Conservation (phyloP, 2,113 vertebrate genomes). For the Neotoma lepida region DNA sequence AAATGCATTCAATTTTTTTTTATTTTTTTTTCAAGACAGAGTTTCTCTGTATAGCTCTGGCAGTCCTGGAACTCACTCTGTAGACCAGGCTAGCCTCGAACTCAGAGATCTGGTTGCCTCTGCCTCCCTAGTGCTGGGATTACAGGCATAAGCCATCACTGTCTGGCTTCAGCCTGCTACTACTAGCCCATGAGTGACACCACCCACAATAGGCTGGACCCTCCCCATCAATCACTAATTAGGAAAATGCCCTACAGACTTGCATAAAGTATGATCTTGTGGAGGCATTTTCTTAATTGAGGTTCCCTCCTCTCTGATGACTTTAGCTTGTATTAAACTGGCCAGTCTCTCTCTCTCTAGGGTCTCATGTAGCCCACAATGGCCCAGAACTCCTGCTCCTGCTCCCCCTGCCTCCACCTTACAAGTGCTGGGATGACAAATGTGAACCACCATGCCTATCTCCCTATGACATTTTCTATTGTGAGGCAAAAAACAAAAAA, state of each 20-base stretch:
- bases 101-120: not conserved
- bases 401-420: not conserved
- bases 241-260: not conserved
- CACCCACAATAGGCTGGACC: not conserved
- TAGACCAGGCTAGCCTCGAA: not conserved
- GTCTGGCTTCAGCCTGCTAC: not conserved
- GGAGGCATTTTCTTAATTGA: not conserved
- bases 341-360: not conserved
- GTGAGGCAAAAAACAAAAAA: constrained; percentile 25
- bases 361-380: not conserved
- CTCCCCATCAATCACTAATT: not conserved
- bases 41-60: not conserved
- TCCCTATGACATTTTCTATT: constrained; percentile 9
- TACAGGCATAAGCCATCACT: not conserved
- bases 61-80: not conserved
- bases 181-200: not conserved
- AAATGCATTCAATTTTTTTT: too few species aligned
- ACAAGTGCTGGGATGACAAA: not conserved
- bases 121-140: not conserved
- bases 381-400: not conserved
- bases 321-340: not conserved
- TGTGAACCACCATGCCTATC: not conserved
- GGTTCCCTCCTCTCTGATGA: not conserved
- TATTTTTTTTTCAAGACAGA: not conserved
- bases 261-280: not conserved